Evolutionary conservation across 2,888 invertebrate species (phyloP), one percentile per base, ranked within the genome.

Genomic region (Heliconius cydno): DNA sequence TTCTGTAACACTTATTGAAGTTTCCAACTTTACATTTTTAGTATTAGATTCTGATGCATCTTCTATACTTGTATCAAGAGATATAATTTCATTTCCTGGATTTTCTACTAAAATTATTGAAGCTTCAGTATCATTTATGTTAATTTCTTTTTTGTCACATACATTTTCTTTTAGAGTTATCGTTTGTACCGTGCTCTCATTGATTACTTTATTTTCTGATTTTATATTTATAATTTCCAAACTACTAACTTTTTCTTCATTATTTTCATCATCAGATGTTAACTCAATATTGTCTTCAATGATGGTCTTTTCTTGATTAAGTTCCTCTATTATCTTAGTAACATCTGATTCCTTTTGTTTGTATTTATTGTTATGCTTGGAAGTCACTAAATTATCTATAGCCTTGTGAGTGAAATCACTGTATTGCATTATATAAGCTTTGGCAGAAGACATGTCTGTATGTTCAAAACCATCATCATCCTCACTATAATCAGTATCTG

Each of bases 341-440:
- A 92, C 82, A 81, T 87, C 88, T 13, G 86, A 84, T 60, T 83
- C 80, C 79, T 88, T 90, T 22, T 79, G 70, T 87, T 90, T 91
- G 68, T 78, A 84, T 86, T 89, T 91, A 30, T 76, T 84, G 80
- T 80, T 83, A 79, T 81, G 86, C 82, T 88, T 90, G 65, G 86
- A 84, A 66, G 85, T 83, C 82, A 97, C 92, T 79, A 97, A 95
- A 85, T 95, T 92, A 57, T 95, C 91, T 81, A 98, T 97, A 87
- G 97, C 96, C 82, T 96, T 96, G 83, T 97, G 96, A 73, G 97
- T 96, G 85, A 98, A 96, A 81, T 97, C 97, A 85, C 96, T 97
- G 85, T 97, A 96, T 90, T 98, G 97, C 88, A 96, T 95, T 95
- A 98, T 97, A 83, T 97, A 98, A 63, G 96, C 95, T 87, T 97